Evolutionary conservation across 2,888 invertebrate genomes (phyloP).

Genomic region (Euplexia lucipara): DNA sequence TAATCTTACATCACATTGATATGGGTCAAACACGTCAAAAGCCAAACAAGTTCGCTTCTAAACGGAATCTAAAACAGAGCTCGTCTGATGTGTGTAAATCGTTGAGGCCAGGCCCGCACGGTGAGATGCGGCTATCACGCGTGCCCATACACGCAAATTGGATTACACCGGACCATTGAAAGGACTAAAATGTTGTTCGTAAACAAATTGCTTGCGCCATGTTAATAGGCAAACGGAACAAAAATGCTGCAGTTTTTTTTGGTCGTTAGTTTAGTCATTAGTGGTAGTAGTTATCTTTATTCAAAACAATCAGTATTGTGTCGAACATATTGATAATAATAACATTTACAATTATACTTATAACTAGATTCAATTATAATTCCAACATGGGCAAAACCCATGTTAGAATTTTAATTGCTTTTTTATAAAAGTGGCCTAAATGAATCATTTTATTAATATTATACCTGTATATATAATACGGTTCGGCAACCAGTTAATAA

Average conservation of each 20-base stretch:
- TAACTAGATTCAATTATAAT: no score
- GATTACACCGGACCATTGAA: constrained; percentile 74
- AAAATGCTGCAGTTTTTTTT: constrained; percentile 43
- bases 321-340: no score
- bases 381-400: no score
- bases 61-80: constrained; percentile 67
- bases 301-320: no score
- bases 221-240: constrained; percentile 59
- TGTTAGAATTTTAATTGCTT: no score
- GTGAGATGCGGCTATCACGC: constrained; percentile 61
- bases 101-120: constrained; percentile 53
- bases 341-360: no score
- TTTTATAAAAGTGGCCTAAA: no score
- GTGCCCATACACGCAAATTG: constrained; percentile 74
- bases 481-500: no score
- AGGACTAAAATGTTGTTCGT: constrained; percentile 72
- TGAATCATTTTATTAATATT: no score
- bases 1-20: background rate
- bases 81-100: constrained; percentile 54
- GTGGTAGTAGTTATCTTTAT: constrained; percentile 20
- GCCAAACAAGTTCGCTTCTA: constrained; percentile 39
- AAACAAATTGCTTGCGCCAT: constrained; percentile 72
- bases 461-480: no score
- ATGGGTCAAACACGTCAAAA: constrained; percentile 31
- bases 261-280: constrained; percentile 31